phyloP scores from a whole-genome alignment of 2,888 invertebrate genomes.

The Amblyjoppa proteus region DNA sequence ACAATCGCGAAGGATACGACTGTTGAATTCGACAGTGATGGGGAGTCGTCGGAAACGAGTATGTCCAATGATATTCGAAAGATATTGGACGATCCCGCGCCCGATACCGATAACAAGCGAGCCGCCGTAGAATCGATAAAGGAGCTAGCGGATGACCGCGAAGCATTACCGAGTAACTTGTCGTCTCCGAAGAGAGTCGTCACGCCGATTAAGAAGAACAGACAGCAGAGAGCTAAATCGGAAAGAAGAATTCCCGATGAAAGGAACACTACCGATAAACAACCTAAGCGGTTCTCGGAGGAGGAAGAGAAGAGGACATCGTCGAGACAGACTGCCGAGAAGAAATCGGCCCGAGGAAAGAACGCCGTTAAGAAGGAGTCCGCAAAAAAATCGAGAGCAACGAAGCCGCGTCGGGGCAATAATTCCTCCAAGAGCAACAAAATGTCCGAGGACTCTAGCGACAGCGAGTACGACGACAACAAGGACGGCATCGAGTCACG shows the following conservation, averaged over 20 bases:
- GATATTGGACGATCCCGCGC: constrained; percentile 75
- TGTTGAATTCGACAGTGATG: constrained; percentile 77
- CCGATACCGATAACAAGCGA: constrained; percentile 70
- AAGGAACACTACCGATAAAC: background rate
- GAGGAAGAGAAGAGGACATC: constrained; percentile 30
- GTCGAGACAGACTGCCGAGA: background rate
- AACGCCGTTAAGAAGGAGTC: constrained; percentile 37
- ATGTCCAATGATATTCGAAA: constrained; percentile 76
- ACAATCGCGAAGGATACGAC: constrained; percentile 61
- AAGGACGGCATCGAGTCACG: constrained; percentile 70
- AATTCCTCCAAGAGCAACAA: constrained; percentile 47
- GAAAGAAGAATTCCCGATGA: constrained; percentile 35
- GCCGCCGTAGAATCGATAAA: constrained; percentile 30
- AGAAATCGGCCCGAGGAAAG: constrained; percentile 13
- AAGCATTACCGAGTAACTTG: background rate
- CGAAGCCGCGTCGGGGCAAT: constrained; percentile 55
- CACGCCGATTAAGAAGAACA: constrained; percentile 19
- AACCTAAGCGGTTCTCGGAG: constrained; percentile 1
- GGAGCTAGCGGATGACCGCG: constrained; percentile 31
- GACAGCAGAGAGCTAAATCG: constrained; percentile 31
- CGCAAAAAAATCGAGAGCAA: constrained; percentile 33
- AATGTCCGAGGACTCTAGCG: constrained; percentile 70
- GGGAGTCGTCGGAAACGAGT: constrained; percentile 74
- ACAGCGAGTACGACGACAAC: constrained; percentile 72
- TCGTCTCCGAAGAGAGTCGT: background rate